Evolutionary conservation across 2,797 vertebrate genomes (phyloP).

Genomic region (Tinamus major): DNA sequence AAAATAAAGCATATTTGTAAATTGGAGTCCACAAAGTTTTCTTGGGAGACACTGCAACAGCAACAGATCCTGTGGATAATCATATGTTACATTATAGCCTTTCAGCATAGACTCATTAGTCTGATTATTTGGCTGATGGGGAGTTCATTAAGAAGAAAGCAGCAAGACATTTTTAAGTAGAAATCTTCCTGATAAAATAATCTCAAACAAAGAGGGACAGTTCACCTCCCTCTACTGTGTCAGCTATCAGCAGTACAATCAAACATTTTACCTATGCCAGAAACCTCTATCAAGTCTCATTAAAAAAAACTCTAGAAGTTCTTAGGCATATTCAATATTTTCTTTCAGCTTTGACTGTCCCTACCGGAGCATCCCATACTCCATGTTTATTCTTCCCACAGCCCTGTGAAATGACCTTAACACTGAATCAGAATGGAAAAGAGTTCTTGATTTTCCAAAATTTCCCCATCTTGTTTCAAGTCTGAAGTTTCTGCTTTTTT

Average conservation of each 20-base stretch:
- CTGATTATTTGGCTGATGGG: not conserved
- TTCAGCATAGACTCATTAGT: not conserved
- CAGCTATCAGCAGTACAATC: not conserved
- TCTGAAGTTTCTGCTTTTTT: not conserved
- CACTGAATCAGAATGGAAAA: not conserved
- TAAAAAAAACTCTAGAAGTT: not conserved
- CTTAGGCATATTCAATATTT: not conserved
- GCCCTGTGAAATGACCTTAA: not conserved
- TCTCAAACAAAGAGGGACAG: not conserved
- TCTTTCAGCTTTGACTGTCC: not conserved
- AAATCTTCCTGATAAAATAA: not conserved
- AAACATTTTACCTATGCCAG: not conserved
- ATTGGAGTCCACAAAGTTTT: not conserved
- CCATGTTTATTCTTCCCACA: not conserved
- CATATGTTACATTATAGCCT: not conserved
- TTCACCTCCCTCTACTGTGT: not conserved
- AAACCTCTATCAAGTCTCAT: not conserved
- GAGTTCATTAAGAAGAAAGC: not conserved
- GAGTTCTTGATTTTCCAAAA: not conserved
- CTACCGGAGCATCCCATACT: not conserved
- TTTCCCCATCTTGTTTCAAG: not conserved
- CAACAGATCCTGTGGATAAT: slow-evolving; percentile 56
- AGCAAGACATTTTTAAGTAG: not conserved
- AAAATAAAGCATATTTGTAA: not conserved
- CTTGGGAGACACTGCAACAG: not conserved